Conservation (phyloP, 2,888 invertebrate species). For the Eupithecia subfuscata region DNA sequence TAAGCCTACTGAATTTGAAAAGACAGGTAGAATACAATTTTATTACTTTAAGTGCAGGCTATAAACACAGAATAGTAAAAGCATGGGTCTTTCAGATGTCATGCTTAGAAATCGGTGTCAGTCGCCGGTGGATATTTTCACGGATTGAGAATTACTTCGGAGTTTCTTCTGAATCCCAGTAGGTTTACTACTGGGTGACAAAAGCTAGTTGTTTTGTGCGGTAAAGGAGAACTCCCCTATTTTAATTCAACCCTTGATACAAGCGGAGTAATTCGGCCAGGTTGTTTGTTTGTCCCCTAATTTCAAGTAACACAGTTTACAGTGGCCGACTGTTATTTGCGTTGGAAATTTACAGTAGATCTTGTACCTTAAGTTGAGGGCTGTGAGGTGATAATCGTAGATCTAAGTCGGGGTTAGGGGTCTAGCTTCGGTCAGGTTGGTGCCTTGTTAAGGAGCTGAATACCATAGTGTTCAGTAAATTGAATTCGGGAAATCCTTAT, state of each 20-base stretch:
- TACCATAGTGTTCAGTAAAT: background rate
- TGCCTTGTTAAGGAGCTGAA: conserved; percentile 8
- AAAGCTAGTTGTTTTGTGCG: background rate
- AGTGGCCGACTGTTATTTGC: conserved; percentile 64
- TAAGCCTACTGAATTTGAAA: conserved; percentile 16
- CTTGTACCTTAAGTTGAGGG: conserved; percentile 26
- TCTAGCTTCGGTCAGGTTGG: conserved; percentile 13
- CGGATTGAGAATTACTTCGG: background rate
- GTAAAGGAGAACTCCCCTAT: conserved; percentile 45
- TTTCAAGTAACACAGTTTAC: conserved; percentile 74
- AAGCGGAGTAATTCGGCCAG: conserved; percentile 58
- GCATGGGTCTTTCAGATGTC: background rate
- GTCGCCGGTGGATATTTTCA: background rate
- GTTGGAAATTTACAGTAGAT: conserved; percentile 67
- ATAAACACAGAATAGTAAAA: background rate
- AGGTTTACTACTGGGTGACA: background rate
- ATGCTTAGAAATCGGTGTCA: background rate
- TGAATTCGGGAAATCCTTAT: background rate
- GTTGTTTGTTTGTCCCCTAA: conserved; percentile 68
- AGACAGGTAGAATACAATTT: conserved; percentile 14
- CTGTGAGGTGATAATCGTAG: conserved; percentile 20
- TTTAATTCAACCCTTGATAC: conserved; percentile 65
- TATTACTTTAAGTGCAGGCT: conserved; percentile 5
- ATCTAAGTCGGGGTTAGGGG: conserved; percentile 8
- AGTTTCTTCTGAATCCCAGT: too few species aligned